These are phyloP conservation scores for Torymus tubicola DNA, from an alignment of 2,888 invertebrate genomes.

Conservation along the genomic window DNA sequence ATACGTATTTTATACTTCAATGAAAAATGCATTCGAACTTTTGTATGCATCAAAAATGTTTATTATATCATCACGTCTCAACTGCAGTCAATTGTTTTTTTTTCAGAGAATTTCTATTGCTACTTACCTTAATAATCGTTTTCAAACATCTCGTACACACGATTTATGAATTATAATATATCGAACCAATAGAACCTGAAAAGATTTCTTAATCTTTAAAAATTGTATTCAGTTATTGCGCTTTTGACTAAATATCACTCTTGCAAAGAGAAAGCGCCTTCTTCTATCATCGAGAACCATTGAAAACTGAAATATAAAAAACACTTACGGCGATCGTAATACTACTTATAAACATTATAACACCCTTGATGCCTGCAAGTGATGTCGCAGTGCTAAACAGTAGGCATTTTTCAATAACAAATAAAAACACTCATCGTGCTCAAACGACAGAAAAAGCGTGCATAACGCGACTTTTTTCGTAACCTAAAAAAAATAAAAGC, in stretches of 20 bases:
- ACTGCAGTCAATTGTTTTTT: neutral
- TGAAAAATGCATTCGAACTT: neutral
- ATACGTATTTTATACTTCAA: neutral
- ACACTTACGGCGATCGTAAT: conserved; percentile 6
- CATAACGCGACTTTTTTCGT: neutral
- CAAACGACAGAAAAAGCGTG: neutral
- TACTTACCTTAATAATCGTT: conserved; percentile 52
- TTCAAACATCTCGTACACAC: conserved; percentile 7
- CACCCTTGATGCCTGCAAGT: conserved; percentile 9
- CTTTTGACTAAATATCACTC: conserved; percentile 31
- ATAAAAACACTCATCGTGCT: neutral
- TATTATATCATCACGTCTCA: neutral
- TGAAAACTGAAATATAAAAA: conserved; percentile 26
- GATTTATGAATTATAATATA: conserved; percentile 33
- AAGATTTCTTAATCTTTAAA: conserved; percentile 31
- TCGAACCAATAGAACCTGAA: conserved; percentile 53
- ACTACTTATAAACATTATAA: conserved; percentile 3
- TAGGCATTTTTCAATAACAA: neutral
- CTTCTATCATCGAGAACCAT: neutral
- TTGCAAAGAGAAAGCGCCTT: conserved; percentile 15
- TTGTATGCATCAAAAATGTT: neutral
- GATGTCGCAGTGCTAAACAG: conserved; percentile 40
- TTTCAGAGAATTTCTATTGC: conserved; percentile 22
- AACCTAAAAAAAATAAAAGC: conserved; percentile 13
- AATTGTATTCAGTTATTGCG: conserved; percentile 16